Evolutionary conservation across 1,140 invertebrate species (phyloP), one percentile per base, ranked within the genome.

Genomic region (Drosophila nikananu): DNA sequence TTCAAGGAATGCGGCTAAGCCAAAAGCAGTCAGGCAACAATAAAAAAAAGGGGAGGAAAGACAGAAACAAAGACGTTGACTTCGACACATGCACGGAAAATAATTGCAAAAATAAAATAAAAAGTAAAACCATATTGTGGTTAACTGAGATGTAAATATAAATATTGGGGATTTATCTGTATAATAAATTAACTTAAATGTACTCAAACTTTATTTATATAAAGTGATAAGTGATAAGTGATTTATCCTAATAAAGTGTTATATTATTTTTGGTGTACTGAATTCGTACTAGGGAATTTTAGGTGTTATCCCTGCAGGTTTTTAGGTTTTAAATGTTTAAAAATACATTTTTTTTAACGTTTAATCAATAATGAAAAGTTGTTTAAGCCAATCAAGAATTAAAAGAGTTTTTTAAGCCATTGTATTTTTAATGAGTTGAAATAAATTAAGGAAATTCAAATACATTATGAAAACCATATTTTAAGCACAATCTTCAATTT

Each of bases 1-100:
- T 87, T 75, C 73, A 54, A 57, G 84, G 83, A 87, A 87, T 87
- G 83, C 58, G 83, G 83, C 79, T 89, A 39, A 63, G 41, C 44
- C 49, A 48, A 79, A 71, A 71, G 75, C 54, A 63, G 76, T 78
- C 65, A 79, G 44, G 46, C 75, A 71, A 30, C 74, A 81, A 63
- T 41, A 58, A 42, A 63, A 66, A 41, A 51, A 15, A 7, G 44
- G 6, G 13, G 46, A 2, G 10, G 23, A 27, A 21, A 15, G 58
- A 41, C 5, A 41, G 30, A 41, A 32, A 71, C 25, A 62, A 73
- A 67, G 57, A 66, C 67, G 58, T 82, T 62, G 55, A 67, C 81
- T 60, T 25, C 37, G 63, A 68, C 77, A 58, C 32, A 48, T 37
- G 46, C 49, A 73, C 58, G 10, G 62, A 27, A 67, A 71, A 70